Percentiles rank a stretch among this genome's conserved stretches.
Evolutionary conservation across 1,140 invertebrate genomes (phyloP).

Genomic region (Formica selysi): DNA sequence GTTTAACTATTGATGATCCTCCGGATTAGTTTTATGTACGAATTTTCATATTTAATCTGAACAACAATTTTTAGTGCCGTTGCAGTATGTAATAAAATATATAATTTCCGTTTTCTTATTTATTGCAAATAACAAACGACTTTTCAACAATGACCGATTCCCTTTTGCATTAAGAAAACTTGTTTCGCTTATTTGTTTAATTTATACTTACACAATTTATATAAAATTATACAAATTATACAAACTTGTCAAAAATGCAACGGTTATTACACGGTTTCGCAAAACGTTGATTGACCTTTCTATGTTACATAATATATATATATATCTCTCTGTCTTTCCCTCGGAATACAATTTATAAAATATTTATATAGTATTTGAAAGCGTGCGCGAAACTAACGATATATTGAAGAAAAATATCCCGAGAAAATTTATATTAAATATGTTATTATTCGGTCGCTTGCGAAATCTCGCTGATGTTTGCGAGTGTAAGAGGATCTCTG

Average conservation of each 20-base stretch:
- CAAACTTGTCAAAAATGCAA: too few species aligned
- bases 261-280: background rate
- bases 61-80: background rate
- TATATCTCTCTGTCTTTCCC: too few species aligned
- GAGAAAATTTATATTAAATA: background rate
- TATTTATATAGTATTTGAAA: constrained; percentile 4
- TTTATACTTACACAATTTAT: background rate
- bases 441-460: background rate
- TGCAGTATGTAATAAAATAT: background rate
- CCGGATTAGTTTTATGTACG: constrained; percentile 1
- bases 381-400: background rate
- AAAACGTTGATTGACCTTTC: background rate
- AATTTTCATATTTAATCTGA: background rate
- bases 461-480: background rate
- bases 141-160: background rate
- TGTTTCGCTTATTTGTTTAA: background rate
- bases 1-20: constrained; percentile 18
- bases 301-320: background rate
- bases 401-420: background rate
- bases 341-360: background rate
- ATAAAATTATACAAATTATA: too few species aligned
- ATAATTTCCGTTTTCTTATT: background rate
- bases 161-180: background rate
- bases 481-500: background rate
- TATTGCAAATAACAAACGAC: background rate